phyloP scores from a whole-genome alignment of 35 echinoderm and acorn worm genomes.

The Hemicentrotus pulcherrimus region DNA sequence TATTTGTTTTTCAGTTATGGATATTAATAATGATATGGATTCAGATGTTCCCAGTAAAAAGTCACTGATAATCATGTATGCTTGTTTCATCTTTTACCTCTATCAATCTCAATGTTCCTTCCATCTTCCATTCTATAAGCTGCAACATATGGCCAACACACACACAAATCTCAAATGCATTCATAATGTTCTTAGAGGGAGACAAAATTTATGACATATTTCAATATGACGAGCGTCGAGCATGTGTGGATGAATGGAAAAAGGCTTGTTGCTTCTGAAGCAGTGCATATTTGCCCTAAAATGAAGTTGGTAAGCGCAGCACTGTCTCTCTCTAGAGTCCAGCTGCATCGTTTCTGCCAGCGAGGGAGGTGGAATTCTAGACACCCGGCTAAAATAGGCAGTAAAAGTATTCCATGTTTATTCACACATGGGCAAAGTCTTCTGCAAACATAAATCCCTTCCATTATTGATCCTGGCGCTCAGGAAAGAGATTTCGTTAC shows the following conservation, averaged over 20 bases:
- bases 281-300: slow-evolving; percentile 10
- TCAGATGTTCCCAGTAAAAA: not conserved
- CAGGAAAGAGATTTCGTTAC: not conserved
- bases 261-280: not conserved
- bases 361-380: slow-evolving; percentile 8
- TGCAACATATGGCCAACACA: not conserved
- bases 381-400: not conserved
- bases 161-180: not conserved
- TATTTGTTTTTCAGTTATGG: no score
- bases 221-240: not conserved
- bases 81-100: not conserved
- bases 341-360: not conserved
- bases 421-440: slow-evolving; percentile 10
- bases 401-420: slow-evolving; percentile 5
- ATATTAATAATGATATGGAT: no score
- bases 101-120: not conserved
- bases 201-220: not conserved
- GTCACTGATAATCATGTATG: not conserved
- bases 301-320: not conserved
- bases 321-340: not conserved
- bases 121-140: not conserved
- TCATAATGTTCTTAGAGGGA: not conserved
- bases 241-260: not conserved
- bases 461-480: not conserved
- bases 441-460: not conserved